Base-by-base conservation (phyloP, 64 coral and sea anemone genomes). In the Porites australiensis region DNA sequence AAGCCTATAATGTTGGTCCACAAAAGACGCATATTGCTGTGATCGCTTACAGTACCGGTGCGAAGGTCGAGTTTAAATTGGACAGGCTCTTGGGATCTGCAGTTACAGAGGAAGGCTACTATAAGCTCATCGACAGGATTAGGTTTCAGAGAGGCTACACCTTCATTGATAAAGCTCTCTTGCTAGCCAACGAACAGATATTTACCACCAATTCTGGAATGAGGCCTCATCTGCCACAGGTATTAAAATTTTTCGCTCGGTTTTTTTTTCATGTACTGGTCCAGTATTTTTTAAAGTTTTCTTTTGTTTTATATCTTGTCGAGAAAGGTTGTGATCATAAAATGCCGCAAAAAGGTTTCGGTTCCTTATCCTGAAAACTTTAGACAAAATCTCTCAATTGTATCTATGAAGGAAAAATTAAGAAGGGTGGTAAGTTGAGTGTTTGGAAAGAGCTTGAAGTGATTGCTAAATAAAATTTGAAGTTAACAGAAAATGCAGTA, bases 11-110 rank as follows among this genome's bases (percentile, higher is more conserved):
- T 6, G 48, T 93, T 2, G 71, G 79, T 65, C 66, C 54, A 13
- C 9, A 72, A 3, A 61, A 57, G 2, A 72, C 93, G 43, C 93
- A 90, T 62, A 68, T 94, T 14, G 87, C 93, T 11, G 58, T 60
- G 2, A 52, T 94, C 18, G 12, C 80, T 15, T 94, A 85, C 59
- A 94, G 93, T 44, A 94, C 79, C 9, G 58, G 77, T 13, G 18
- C 87, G 21, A 2, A 84, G 74, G 43, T 87, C 4, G 72, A 55
- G 4, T 57, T 93, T 18, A 48, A 54, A 13, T 90, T 90, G 15
- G 64, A 23, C 16, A 72, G 37, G 18, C 50, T 13, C 51, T 22
- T 37, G 62, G 51, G 59, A 54, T 65, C 73, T 72, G 49, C 0
- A 55, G 8, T 50, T 19, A n/a, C 27, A 37, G 45, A 7, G 4